Percentiles rank a stretch among this genome's conserved stretches.
Conservation (phyloP, 2,888 invertebrate species). For the Chymomyza caudatula region DNA sequence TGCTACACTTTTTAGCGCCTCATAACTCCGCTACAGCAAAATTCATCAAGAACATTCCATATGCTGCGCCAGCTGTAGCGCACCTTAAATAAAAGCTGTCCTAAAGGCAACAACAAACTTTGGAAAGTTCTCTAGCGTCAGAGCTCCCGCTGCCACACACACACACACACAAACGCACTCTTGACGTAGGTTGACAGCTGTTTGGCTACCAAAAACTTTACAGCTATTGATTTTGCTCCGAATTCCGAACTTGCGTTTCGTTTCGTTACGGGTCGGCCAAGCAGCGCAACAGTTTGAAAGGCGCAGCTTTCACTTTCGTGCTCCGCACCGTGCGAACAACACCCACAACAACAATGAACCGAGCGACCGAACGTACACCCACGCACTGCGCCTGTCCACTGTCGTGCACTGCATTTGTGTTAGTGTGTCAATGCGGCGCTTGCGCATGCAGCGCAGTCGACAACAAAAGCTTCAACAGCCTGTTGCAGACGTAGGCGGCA, state of each 20-base stretch:
- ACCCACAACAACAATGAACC: background rate
- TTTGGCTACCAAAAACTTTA: constrained; percentile 51
- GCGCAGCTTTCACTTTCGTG: constrained; percentile 70
- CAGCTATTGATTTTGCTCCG: constrained; percentile 63
- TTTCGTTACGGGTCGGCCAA: no score
- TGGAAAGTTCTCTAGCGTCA: background rate
- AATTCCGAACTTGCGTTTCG: constrained; percentile 23
- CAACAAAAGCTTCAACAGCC: constrained; percentile 34
- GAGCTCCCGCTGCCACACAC: background rate
- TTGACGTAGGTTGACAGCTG: constrained; percentile 74
- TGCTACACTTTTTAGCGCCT: background rate
- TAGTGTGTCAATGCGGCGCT: constrained; percentile 62
- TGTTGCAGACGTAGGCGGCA: constrained; percentile 48
- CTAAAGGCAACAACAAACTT: constrained; percentile 15
- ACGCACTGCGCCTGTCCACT: constrained; percentile 39
- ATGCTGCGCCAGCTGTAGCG: background rate
- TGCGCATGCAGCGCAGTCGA: constrained; percentile 33
- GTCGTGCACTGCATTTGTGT: constrained; percentile 52
- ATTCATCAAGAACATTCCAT: background rate
- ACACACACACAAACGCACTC: constrained; percentile 11
- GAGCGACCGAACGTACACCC: constrained; percentile 10
- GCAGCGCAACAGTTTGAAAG: constrained; percentile 67
- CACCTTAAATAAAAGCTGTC: constrained; percentile 16
- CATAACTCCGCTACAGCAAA: background rate
- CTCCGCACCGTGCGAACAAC: background rate